Conservation (phyloP, 2,888 invertebrate species). For the Stenolophus ochropezus region DNA sequence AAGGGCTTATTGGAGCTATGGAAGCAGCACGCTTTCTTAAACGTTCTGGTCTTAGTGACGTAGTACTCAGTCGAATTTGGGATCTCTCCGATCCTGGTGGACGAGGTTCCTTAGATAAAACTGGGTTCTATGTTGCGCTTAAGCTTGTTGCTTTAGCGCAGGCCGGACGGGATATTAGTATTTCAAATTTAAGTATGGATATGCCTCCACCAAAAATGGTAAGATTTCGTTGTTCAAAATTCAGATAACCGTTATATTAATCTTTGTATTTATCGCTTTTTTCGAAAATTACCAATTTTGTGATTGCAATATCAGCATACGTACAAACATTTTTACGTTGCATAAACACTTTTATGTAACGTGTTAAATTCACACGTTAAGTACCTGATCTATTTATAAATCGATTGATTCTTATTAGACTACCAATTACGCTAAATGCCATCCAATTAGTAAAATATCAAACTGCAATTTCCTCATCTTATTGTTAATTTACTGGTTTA, state of each 20-base stretch:
- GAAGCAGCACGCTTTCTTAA: slow-evolving; percentile 97
- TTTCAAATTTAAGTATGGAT: slow-evolving; percentile 86
- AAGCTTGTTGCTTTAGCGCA: slow-evolving; percentile 97
- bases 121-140: slow-evolving; percentile 95
- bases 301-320: neutral
- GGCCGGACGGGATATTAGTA: slow-evolving; percentile 88
- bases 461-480: neutral
- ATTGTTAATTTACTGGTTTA: no score
- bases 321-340: neutral
- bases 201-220: slow-evolving; percentile 95
- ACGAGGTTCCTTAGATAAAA: slow-evolving; percentile 93
- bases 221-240: slow-evolving; percentile 65
- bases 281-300: no score
- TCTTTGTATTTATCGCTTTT: no score
- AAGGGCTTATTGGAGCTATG: slow-evolving; percentile 92
- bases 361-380: neutral
- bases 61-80: slow-evolving; percentile 96
- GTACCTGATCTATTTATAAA: slow-evolving; percentile 25
- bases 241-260: neutral
- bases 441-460: slow-evolving; percentile 16
- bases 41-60: slow-evolving; percentile 94
- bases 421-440: slow-evolving; percentile 26
- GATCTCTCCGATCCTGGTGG: slow-evolving; percentile 96
- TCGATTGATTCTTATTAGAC: slow-evolving; percentile 26
- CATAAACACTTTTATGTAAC: neutral